Percentiles rank a stretch among this genome's conserved stretches.
These are phyloP conservation scores for Montifringilla adamsi DNA, from an alignment of 2,113 vertebrate species.

Conservation along the genomic window DNA sequence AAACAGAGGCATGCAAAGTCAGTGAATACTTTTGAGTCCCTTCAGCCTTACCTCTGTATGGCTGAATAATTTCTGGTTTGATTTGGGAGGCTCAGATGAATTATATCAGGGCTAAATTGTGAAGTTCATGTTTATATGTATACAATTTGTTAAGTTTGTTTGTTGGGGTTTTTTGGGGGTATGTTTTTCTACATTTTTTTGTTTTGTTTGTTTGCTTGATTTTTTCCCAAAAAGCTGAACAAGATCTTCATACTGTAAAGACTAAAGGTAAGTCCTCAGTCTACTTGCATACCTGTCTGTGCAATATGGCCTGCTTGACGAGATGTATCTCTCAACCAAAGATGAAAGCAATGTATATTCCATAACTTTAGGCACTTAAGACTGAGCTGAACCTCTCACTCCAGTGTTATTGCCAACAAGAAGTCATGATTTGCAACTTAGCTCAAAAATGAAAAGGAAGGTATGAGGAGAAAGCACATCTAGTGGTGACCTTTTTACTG, in stretches of 20 bases:
- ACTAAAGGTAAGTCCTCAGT: not conserved
- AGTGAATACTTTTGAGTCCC: slow-evolving; percentile 32
- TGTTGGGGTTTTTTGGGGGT: not conserved
- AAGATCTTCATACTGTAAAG: not conserved
- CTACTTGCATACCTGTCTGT: not conserved
- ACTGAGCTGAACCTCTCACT: not conserved
- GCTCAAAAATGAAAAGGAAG: not conserved
- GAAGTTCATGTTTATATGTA: not conserved
- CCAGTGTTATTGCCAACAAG: not conserved
- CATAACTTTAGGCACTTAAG: not conserved
- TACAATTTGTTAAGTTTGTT: not conserved
- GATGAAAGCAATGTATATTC: not conserved
- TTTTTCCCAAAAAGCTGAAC: not conserved
- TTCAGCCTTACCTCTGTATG: slow-evolving; percentile 16
- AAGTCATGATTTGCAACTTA: not conserved
- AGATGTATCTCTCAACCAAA: not conserved
- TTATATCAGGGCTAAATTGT: not conserved
- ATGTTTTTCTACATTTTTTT: not conserved
- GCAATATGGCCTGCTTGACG: not conserved
- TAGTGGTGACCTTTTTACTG: not conserved
- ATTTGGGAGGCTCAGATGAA: slow-evolving; percentile 6
- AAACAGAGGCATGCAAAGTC: slow-evolving; percentile 62
- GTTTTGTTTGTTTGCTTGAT: not conserved
- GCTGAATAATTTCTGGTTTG: slow-evolving; percentile 45
- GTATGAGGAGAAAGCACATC: not conserved